Evolutionary conservation across 2,797 vertebrate species (phyloP).

Genomic region (Chelon auratus): DNA sequence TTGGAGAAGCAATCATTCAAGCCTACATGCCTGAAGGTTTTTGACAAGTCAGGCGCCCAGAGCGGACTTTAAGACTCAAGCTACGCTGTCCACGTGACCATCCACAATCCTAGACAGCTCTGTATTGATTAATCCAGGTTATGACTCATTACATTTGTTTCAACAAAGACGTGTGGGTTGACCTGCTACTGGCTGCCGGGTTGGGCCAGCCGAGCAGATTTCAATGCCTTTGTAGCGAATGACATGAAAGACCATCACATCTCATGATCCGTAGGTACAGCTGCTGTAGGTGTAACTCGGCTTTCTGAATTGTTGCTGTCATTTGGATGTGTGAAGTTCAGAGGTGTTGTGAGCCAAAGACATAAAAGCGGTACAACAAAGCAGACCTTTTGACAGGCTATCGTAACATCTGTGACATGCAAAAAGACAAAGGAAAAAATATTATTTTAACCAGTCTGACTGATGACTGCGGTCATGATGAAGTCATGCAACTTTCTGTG

Average conservation of each 20-base stretch:
- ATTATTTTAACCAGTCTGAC: constrained; percentile 7
- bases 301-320: constrained; percentile 32
- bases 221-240: constrained; percentile 30
- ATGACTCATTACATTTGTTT: constrained; percentile 30
- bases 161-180: not conserved
- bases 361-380: constrained; percentile 62
- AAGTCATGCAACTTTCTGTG: not conserved
- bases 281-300: not conserved
- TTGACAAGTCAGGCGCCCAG: not conserved
- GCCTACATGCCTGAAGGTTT: not conserved
- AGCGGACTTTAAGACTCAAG: not conserved
- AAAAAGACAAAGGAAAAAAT: constrained; percentile 16
- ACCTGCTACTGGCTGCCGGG: not conserved
- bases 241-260: constrained; percentile 21
- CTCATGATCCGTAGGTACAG: not conserved
- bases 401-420: constrained; percentile 29
- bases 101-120: constrained; percentile 5
- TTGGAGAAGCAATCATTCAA: constrained; percentile 2
- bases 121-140: constrained; percentile 13
- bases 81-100: constrained; percentile 7
- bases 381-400: constrained; percentile 51
- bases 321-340: constrained; percentile 39
- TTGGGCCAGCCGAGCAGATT: constrained; percentile 5
- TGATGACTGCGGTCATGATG: constrained; percentile 2
- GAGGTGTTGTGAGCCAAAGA: constrained; percentile 39